Percentiles rank a stretch among this genome's conserved stretches.
These are phyloP conservation scores for Sthenelais limicola DNA, from an alignment of 2,888 invertebrate genomes.

Conservation along the genomic window DNA sequence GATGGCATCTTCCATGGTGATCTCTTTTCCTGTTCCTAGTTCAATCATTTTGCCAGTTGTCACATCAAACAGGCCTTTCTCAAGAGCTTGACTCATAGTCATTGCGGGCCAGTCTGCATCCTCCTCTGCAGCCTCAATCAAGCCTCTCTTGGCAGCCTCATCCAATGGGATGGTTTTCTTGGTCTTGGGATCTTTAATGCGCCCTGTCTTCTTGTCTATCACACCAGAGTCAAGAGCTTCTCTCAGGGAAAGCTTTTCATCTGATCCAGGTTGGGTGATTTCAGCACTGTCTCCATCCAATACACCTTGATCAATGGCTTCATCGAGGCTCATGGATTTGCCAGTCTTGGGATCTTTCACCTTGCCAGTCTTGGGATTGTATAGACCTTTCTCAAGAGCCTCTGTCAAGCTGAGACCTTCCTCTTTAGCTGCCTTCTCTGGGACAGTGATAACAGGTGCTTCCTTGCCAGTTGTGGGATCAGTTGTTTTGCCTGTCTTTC, in stretches of 20 bases:
- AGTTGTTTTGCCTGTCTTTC: background rate
- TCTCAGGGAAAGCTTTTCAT: slow-evolving; percentile 1
- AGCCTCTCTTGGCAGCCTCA: slow-evolving; percentile 66
- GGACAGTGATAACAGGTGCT: background rate
- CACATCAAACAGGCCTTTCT: no score
- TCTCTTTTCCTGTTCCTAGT: no score
- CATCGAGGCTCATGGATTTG: slow-evolving; percentile 32
- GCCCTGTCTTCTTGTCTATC: background rate
- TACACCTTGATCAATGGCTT: slow-evolving; percentile 30
- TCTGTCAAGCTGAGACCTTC: slow-evolving; percentile 73
- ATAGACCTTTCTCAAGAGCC: slow-evolving; percentile 49
- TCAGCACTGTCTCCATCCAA: slow-evolving; percentile 89
- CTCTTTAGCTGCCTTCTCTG: background rate
- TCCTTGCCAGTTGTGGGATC: slow-evolving; percentile 13
- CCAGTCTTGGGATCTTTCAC: slow-evolving; percentile 44
- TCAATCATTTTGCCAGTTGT: no score
- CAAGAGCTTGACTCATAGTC: no score
- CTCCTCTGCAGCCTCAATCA: no score
- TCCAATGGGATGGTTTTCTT: slow-evolving; percentile 65
- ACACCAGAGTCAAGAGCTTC: slow-evolving; percentile 12
- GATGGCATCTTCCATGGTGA: no score
- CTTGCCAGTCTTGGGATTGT: slow-evolving; percentile 41
- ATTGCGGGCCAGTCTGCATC: no score
- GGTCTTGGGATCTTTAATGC: slow-evolving; percentile 61
- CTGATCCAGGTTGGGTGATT: slow-evolving; percentile 80